A percentile compares a stretch with the other conserved stretches of the same genome.
phyloP scores from a whole-genome alignment of 2,797 vertebrate species.

The Sarcoramphus papa region DNA sequence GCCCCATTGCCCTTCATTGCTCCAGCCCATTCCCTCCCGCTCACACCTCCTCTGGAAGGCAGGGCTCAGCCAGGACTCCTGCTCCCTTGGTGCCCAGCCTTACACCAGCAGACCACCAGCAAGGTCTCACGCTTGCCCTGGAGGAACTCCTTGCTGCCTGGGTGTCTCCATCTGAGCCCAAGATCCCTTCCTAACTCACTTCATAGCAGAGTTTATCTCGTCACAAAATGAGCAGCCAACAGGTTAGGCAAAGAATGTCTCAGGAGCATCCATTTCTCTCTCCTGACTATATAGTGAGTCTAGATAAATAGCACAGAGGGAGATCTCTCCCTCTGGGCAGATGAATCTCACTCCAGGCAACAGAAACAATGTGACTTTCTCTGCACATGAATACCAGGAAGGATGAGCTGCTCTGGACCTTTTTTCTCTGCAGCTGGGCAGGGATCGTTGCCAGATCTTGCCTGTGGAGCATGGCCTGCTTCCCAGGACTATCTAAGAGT shows the following conservation, averaged over 20 bases:
- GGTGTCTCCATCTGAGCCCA: background rate
- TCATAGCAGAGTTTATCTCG: background rate
- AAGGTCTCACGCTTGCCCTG: background rate
- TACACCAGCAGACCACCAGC: background rate
- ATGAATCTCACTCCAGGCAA: background rate
- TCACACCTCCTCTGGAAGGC: background rate
- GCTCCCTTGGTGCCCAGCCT: background rate
- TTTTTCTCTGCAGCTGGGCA: background rate
- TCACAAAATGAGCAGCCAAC: background rate
- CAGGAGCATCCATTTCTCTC: background rate
- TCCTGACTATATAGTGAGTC: background rate
- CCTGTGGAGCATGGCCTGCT: background rate
- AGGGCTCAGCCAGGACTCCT: background rate
- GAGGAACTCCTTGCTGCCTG: background rate
- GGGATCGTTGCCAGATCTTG: background rate
- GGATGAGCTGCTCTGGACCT: background rate
- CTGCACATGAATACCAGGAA: background rate
- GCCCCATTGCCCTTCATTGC: background rate
- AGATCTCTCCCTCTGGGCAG: background rate
- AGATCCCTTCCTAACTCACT: background rate
- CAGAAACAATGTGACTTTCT: background rate
- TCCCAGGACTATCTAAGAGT: background rate
- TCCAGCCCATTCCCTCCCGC: background rate
- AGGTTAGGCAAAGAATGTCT: background rate
- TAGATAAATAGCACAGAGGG: background rate